Evolutionary conservation across 2,113 vertebrate species (phyloP).

Genomic region (Rutilus rutilus): DNA sequence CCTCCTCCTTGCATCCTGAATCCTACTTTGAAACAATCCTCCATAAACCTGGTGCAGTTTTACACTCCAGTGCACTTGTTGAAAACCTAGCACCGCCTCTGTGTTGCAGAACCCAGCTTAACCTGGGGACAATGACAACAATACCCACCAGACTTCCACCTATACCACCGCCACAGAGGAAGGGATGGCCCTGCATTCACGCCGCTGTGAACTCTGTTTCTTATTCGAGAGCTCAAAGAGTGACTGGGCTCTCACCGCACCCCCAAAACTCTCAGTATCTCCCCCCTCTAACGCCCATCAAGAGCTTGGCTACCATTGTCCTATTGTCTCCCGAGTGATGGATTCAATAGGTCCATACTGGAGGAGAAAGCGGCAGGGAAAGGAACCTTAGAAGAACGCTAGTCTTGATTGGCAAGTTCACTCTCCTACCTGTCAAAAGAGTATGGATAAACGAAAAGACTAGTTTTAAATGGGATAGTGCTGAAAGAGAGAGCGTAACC

Average conservation of each 20-base stretch:
- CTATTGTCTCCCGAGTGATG: constrained; percentile 70
- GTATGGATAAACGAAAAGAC: constrained; percentile 61
- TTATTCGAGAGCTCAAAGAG: constrained; percentile 67
- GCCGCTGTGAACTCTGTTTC: constrained; percentile 69
- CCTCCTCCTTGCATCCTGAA: constrained; percentile 61
- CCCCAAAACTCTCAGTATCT: constrained; percentile 51
- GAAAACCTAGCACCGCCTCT: constrained; percentile 69
- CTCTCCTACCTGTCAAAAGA: constrained; percentile 70
- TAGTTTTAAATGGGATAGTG: constrained; percentile 55
- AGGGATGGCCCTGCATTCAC: constrained; percentile 70
- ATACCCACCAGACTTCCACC: constrained; percentile 62
- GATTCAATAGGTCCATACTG: constrained; percentile 66
- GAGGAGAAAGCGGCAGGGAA: constrained; percentile 57
- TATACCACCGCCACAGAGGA: constrained; percentile 66
- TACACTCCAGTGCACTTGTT: constrained; percentile 75
- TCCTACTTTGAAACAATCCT: constrained; percentile 57
- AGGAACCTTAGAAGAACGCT: constrained; percentile 55
- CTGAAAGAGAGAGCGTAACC: constrained; percentile 57
- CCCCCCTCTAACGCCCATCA: constrained; percentile 51
- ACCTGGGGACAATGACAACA: constrained; percentile 70
- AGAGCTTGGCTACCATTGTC: constrained; percentile 64
- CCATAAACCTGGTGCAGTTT: constrained; percentile 66
- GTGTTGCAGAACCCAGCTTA: constrained; percentile 60
- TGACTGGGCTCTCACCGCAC: constrained; percentile 68
- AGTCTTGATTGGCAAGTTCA: constrained; percentile 73